Evolutionary conservation across 2,113 vertebrate species (phyloP), one percentile per base, ranked within the genome.

Genomic region (Indicator indicator): DNA sequence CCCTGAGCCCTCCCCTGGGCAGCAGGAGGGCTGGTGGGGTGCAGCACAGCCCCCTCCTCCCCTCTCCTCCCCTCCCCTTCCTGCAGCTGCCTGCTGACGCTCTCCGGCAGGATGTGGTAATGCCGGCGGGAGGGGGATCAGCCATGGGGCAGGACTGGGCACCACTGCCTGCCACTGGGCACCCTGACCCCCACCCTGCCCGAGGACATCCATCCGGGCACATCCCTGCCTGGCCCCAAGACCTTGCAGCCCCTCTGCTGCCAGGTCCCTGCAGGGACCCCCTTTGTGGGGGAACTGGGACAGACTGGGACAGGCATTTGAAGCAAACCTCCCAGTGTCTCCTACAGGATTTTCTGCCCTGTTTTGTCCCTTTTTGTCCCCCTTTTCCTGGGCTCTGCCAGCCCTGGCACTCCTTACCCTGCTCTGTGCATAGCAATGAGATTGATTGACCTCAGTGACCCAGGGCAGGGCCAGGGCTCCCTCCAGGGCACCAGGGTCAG

Each of bases 361-460:
- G 0, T 24, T 85, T 75, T 33, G 58, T 33, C 12, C 59, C 59
- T 33, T 44, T 32, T 11, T 1, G 3, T 12, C 10, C 9, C 42
- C 30, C 52, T 19, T 32, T 33, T 14, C 11, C 77, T 0, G 2
- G 11, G 79, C 30, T 30, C 46, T 75, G 55, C 87, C 78, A 72
- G 65, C 56, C 62, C 72, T 46, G 86, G 74, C 70, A 77, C 92
- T 91, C 54, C 36, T 63, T 59, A 1, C 16, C 17, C 17, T 79
- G 88, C 83, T 70, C 94, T 97, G 92, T 90, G 96, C 96, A 97
- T 97, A 96, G 95, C 89, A 97, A 98, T 97, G 93, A 96, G 95
- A 97, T 97, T 95, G 96, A 97, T 97, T 97, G 96, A 97, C 97
- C 97, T 90, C 21, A 1, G 27, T 93, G 97, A 97, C 97, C 97